Conservation (phyloP, 2,113 vertebrate genomes). For the Hippocampus barbouri region DNA sequence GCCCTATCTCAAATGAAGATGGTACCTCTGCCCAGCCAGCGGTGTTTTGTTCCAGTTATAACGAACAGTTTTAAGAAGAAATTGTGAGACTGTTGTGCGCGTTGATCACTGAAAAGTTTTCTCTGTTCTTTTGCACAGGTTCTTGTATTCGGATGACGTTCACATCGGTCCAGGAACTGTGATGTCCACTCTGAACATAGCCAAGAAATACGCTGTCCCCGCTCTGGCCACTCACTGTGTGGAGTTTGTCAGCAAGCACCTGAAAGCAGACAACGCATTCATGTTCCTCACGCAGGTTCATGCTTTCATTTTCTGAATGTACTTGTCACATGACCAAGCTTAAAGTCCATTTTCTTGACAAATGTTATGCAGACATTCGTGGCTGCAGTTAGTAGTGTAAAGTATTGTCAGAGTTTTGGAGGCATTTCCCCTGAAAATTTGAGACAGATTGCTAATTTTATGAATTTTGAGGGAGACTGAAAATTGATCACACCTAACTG, state of each 20-base stretch:
- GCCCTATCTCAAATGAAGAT: no score
- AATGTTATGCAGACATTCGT: neutral
- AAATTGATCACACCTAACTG: no score
- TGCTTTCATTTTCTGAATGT: neutral
- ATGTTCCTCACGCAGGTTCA: conserved; percentile 92
- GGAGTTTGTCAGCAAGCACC: conserved; percentile 90
- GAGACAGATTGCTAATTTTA: no score
- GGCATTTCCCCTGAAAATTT: no score
- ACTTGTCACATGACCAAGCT: neutral
- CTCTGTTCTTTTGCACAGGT: conserved; percentile 64
- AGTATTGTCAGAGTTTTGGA: no score
- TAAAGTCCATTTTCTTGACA: neutral
- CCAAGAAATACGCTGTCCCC: conserved; percentile 91
- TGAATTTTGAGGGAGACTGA: no score
- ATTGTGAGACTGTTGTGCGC: neutral
- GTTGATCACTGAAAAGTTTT: neutral
- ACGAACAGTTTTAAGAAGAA: neutral
- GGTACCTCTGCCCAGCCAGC: neutral
- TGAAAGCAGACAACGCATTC: conserved; percentile 89
- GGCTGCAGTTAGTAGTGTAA: no score
- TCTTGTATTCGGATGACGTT: conserved; percentile 93
- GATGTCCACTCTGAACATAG: conserved; percentile 92
- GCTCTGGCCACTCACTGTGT: conserved; percentile 89
- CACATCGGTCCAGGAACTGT: conserved; percentile 93
- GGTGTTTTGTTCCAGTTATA: neutral